These are phyloP conservation scores for Misgurnus mizolepis DNA, from an alignment of 2,113 vertebrate genomes.

Conservation along the genomic window DNA sequence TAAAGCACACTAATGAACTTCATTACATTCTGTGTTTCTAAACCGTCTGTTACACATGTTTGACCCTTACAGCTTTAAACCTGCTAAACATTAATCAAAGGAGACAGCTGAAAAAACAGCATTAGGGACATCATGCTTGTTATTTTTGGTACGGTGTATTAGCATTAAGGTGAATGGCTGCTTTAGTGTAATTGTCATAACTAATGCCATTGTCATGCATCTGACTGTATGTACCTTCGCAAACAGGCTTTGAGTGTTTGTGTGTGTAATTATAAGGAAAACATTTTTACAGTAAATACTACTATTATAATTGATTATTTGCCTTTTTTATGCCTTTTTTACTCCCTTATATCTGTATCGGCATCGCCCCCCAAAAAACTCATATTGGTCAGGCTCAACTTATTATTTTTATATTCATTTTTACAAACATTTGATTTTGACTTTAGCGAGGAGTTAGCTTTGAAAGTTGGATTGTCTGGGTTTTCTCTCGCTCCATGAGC, in stretches of 20 bases:
- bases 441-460: too few species aligned
- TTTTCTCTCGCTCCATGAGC: too few species aligned
- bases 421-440: too few species aligned
- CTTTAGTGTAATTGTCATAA: constrained; percentile 27
- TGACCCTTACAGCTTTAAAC: not conserved
- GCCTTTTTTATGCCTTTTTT: too few species aligned
- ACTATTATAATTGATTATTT: too few species aligned
- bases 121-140: constrained; percentile 10
- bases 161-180: constrained; percentile 36
- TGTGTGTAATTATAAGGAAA: not conserved
- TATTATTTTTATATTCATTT: too few species aligned
- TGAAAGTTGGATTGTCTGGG: too few species aligned
- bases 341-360: too few species aligned
- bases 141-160: not conserved
- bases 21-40: not conserved
- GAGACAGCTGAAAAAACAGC: constrained; percentile 16
- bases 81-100: constrained; percentile 22
- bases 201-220: constrained; percentile 9
- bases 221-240: not conserved
- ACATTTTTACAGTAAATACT: not conserved
- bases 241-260: not conserved
- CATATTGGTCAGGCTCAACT: too few species aligned
- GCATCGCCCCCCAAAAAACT: too few species aligned
- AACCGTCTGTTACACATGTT: constrained; percentile 2
- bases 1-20: not conserved